These are phyloP conservation scores for Remorina albescens DNA, from an alignment of 2,797 vertebrate genomes.

Conservation along the genomic window DNA sequence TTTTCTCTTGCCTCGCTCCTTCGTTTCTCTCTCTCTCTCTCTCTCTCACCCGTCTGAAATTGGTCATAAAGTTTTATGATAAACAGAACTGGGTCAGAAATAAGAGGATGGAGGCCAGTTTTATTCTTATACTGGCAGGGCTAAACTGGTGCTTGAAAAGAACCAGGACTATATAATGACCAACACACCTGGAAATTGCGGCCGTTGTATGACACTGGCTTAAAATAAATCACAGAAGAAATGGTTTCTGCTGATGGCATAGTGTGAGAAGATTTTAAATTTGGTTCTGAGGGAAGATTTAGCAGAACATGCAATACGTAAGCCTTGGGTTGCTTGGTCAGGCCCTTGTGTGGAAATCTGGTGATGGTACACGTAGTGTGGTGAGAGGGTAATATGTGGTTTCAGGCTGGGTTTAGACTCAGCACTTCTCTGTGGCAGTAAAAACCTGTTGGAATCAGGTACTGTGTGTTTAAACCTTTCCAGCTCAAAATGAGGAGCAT, in stretches of 20 bases:
- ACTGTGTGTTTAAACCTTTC: conserved; percentile 68
- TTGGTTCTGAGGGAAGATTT: conserved; percentile 43
- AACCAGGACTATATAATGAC: conserved; percentile 54
- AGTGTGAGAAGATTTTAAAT: conserved; percentile 26
- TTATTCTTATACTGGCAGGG: conserved; percentile 52
- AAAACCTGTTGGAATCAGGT: conserved; percentile 77
- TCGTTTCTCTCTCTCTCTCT: conserved; percentile 54
- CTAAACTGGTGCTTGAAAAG: conserved; percentile 58
- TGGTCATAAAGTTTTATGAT: conserved; percentile 80
- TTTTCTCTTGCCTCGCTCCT: conserved; percentile 47
- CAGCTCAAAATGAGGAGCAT: conserved; percentile 70
- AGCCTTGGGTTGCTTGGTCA: conserved; percentile 29
- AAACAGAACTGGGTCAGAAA: conserved; percentile 80
- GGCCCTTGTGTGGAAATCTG: conserved; percentile 51
- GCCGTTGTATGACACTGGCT: conserved; percentile 44
- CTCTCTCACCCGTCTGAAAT: conserved; percentile 64
- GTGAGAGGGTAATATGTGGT: conserved; percentile 66
- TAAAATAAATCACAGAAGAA: conserved; percentile 55
- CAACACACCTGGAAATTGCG: conserved; percentile 65
- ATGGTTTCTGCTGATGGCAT: conserved; percentile 39
- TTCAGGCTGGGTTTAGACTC: conserved; percentile 69
- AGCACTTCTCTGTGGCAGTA: conserved; percentile 71
- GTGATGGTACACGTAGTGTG: conserved; percentile 51
- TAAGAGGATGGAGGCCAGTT: conserved; percentile 65
- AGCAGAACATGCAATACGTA: conserved; percentile 20